Evolutionary conservation across 2,888 invertebrate species (phyloP).

Genomic region (Sminthurinus aureus): DNA sequence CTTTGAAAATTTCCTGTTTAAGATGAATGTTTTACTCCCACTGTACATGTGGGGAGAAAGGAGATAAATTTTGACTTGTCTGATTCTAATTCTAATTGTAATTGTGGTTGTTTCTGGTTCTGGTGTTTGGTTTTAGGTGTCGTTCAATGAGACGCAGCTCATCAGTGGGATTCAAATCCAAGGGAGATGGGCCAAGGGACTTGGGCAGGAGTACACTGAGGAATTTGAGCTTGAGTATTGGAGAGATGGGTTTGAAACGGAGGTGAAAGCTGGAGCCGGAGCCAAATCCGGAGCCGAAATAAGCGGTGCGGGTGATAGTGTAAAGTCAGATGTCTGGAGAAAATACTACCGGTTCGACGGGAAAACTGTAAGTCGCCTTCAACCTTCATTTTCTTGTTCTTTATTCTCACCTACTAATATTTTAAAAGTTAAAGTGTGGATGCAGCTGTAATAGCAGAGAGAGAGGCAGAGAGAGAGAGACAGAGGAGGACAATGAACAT

Average conservation of each 20-base stretch:
- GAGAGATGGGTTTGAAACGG: constrained; percentile 67
- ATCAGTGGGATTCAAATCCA: constrained; percentile 79
- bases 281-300: no score
- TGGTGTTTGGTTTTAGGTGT: constrained; percentile 45
- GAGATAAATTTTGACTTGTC: no score
- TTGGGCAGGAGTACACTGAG: constrained; percentile 78
- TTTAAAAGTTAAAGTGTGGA: no score
- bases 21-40: no score
- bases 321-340: constrained; percentile 66
- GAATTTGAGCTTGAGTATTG: constrained; percentile 76
- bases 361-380: constrained; percentile 69
- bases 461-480: neutral
- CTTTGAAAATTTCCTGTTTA: no score
- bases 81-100: neutral
- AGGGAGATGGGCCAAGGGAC: constrained; percentile 75
- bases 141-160: constrained; percentile 66
- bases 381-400: no score
- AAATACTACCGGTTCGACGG: constrained; percentile 73
- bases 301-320: no score
- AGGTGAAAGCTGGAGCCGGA: no score
- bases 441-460: no score
- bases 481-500: neutral
- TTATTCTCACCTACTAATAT: no score
- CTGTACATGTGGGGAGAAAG: no score
- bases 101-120: neutral